Percentiles rank a stretch among this genome's conserved stretches.
Conservation (phyloP, 1,140 invertebrate species). For the Drosophila sp. region DNA sequence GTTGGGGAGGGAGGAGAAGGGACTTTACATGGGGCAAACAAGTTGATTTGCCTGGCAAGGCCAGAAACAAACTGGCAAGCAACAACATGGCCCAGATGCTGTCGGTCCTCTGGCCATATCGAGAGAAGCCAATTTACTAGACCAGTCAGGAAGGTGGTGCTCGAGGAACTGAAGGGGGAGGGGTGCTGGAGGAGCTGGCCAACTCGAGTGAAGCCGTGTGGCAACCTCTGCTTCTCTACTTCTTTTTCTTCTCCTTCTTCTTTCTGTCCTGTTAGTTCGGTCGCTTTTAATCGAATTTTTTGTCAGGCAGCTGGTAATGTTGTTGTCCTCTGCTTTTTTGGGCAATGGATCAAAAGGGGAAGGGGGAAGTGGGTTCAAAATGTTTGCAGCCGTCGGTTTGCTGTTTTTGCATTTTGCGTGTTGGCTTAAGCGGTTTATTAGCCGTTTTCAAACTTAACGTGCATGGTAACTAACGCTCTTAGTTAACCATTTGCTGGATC, state of each 20-base stretch:
- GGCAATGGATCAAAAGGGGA: neutral
- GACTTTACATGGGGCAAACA: slow-evolving; percentile 23
- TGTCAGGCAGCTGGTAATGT: slow-evolving; percentile 20
- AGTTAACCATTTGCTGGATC: slow-evolving; percentile 10
- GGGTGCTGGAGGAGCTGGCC: no score
- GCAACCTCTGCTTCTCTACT: neutral
- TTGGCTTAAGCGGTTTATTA: slow-evolving; percentile 44
- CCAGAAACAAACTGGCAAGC: slow-evolving; percentile 4
- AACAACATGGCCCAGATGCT: slow-evolving; percentile 52
- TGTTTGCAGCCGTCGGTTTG: slow-evolving; percentile 15
- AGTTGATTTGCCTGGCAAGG: slow-evolving; percentile 20
- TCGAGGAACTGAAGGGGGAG: no score
- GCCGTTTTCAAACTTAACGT: slow-evolving; percentile 35
- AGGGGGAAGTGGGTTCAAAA: neutral
- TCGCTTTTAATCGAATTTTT: slow-evolving; percentile 45
- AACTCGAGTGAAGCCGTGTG: neutral
- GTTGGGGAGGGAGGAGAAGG: no score
- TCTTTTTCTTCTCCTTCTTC: neutral
- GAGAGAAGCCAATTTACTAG: slow-evolving; percentile 60
- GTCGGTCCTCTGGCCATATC: slow-evolving; percentile 52
- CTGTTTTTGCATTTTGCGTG: slow-evolving; percentile 38
- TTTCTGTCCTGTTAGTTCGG: slow-evolving; percentile 27
- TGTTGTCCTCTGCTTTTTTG: neutral
- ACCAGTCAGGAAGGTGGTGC: neutral
- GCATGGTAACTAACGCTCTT: slow-evolving; percentile 31